phyloP scores from a whole-genome alignment of 2,113 vertebrate genomes.

The Phocoena sinus region DNA sequence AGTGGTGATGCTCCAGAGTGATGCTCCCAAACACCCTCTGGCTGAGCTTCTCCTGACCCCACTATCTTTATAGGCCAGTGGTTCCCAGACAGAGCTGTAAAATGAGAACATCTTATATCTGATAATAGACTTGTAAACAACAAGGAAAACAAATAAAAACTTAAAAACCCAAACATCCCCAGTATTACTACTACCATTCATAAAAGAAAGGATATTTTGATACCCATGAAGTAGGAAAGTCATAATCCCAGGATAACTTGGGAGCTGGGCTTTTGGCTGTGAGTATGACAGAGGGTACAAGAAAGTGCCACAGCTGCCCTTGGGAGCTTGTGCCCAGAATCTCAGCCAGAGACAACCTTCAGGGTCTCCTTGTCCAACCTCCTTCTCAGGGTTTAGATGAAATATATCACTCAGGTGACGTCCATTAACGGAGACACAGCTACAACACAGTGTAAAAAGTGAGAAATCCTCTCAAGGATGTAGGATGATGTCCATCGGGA shows the following conservation, averaged over 20 bases:
- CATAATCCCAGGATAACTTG: neutral
- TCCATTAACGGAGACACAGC: neutral
- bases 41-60: neutral
- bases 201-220: neutral
- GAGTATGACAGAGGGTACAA: too few relatives aligned
- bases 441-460: neutral
- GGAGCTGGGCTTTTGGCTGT: neutral
- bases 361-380: neutral
- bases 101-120: neutral
- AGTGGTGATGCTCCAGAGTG: too few relatives aligned
- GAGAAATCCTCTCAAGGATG: neutral
- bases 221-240: neutral
- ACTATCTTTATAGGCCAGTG: neutral
- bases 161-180: neutral
- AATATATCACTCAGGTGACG: neutral
- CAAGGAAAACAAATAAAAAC: neutral
- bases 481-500: neutral
- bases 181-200: neutral
- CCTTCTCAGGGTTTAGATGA: neutral
- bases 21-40: neutral
- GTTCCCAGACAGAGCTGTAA: neutral
- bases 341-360: neutral
- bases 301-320: neutral
- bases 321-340: neutral
- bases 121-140: neutral